Evolutionary conservation across 2,113 vertebrate genomes (phyloP).

Genomic region (Neotoma lepida): DNA sequence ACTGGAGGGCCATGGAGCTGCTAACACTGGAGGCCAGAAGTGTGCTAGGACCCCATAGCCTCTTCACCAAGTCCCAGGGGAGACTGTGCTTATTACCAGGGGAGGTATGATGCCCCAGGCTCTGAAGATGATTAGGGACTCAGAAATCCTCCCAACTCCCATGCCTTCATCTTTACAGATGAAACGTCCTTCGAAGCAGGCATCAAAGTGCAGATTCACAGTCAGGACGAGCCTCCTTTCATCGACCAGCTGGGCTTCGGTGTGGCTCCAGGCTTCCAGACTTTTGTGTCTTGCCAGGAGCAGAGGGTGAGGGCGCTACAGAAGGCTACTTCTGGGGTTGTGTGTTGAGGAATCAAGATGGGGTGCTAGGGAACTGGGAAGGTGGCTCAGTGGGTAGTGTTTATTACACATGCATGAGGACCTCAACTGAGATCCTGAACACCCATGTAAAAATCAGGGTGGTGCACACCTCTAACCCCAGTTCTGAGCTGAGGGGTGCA

Average conservation of each 20-base stretch:
- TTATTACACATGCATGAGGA: background rate
- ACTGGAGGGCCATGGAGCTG: background rate
- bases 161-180: slow-evolving; percentile 83
- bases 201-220: slow-evolving; percentile 99
- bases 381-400: background rate
- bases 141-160: background rate
- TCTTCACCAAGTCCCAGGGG: background rate
- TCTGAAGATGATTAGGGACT: background rate
- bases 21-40: background rate
- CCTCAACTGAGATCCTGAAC: background rate
- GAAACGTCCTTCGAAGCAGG: slow-evolving; percentile 98
- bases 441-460: background rate
- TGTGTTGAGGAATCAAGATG: background rate
- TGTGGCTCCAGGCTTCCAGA: slow-evolving; percentile 98
- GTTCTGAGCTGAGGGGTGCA: background rate
- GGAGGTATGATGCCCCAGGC: background rate
- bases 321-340: background rate
- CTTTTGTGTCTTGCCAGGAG: slow-evolving; percentile 98
- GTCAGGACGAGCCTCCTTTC: slow-evolving; percentile 96
- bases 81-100: background rate
- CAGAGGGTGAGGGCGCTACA: slow-evolving; percentile 90
- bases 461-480: background rate
- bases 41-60: background rate
- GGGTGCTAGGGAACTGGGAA: background rate
- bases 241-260: slow-evolving; percentile 99